Conservation (phyloP, 1,140 invertebrate genomes). For the Hyphantria cunea region DNA sequence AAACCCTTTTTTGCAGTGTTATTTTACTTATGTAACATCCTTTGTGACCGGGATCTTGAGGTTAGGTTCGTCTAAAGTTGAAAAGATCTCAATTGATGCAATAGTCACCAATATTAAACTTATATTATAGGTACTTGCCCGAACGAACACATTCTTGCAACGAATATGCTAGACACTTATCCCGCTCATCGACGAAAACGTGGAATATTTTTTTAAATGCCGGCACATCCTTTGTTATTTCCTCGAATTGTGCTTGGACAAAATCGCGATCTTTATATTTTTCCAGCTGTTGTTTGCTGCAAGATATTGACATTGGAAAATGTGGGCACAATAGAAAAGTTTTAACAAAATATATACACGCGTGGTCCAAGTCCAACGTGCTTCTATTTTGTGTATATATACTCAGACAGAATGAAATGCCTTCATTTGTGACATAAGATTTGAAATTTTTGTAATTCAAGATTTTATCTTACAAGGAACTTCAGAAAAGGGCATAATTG, state of each 20-base stretch:
- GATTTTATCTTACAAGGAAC: not conserved
- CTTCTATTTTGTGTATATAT: too few relatives aligned
- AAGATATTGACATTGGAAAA: constrained; percentile 35
- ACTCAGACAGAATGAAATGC: too few relatives aligned
- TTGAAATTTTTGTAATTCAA: too few relatives aligned
- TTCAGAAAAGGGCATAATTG: not conserved
- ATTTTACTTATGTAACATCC: too few relatives aligned
- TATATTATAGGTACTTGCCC: constrained; percentile 66
- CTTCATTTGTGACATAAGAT: too few relatives aligned
- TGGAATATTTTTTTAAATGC: constrained; percentile 87
- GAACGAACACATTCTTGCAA: constrained; percentile 84
- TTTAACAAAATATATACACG: too few relatives aligned
- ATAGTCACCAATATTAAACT: not conserved
- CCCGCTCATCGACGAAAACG: constrained; percentile 97
- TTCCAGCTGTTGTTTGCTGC: constrained; percentile 93
- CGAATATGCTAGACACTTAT: constrained; percentile 94
- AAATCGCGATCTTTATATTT: constrained; percentile 94
- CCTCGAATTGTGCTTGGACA: constrained; percentile 93
- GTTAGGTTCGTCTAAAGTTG: too few relatives aligned
- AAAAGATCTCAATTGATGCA: not conserved
- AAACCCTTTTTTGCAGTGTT: too few relatives aligned
- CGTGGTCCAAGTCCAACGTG: too few relatives aligned
- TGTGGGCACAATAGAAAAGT: too few relatives aligned
- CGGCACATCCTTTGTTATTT: constrained; percentile 95
- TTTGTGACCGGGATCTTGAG: too few relatives aligned